Base-by-base conservation (phyloP, 2,888 invertebrate species). In the Pseudococcus jackbeardsleyi region DNA sequence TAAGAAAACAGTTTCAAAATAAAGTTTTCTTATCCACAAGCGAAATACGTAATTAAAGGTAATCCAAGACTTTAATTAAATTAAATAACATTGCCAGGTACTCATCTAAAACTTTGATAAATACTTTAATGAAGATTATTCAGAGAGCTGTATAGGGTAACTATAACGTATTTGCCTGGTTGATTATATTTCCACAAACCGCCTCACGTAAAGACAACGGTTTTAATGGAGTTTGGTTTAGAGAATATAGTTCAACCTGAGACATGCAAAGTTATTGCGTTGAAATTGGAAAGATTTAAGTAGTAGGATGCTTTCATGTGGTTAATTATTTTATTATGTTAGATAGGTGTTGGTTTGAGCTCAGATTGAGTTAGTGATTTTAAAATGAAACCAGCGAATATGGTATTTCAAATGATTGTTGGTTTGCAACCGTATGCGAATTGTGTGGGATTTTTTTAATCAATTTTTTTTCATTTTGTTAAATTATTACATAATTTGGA, bases 111-210 rank as follows among this genome's bases (percentile, higher is more conserved):
- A 72, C 72, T 72, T 72, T 72, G 72, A 72, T 72, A 72, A 72
- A 72, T 72, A 72, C 72, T 72, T 72, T 39, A 72, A 72, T 39
- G 72, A 72, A 72, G 72, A 72, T 72, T 72, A 72, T 72, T 33
- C 39, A 12, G 72, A 72, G 33, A 72, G 33, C 5, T 33, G 39
- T 26, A 72, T 72, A 17, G 39, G n/a, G 72, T 72, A 33, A 72
- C 33, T 72, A 72, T 72, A 72, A 72, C 72, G 72, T 72, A 72
- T 72, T 72, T 72, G 39, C 42, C 42, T 79, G 39, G 42, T 79
- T 39, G 79, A 79, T 79, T 79, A 79, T 79, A 79, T 79, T 79
- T 79, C 79, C 42, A n/a, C n/a, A 42, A 79, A 79, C 72, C 39
- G 79, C 79, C n/a, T 39, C 39, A 72, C 15, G 12, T 64, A 64